phyloP scores from a whole-genome alignment of 1,140 invertebrate species.

The Dinoponera quadriceps region DNA sequence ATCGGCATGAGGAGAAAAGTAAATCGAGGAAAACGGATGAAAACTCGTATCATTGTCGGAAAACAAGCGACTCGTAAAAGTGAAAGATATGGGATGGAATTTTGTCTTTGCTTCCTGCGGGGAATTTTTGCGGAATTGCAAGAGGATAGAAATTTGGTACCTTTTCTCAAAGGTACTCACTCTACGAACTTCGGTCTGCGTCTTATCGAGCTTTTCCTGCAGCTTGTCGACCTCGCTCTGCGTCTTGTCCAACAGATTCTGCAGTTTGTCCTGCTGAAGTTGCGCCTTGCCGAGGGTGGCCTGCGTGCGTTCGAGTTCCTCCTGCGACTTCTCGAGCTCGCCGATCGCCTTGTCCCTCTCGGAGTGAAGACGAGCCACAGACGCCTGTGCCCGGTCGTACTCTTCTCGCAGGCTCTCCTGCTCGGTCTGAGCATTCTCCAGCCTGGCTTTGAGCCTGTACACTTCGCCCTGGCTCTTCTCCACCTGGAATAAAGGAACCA shows the following conservation, averaged over 20 bases:
- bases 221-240: constrained; percentile 96
- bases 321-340: constrained; percentile 95
- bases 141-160: no score
- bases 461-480: constrained; percentile 97
- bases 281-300: constrained; percentile 95
- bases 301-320: constrained; percentile 95
- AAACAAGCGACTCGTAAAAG: no score
- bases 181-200: constrained; percentile 92
- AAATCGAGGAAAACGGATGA: no score
- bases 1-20: no score
- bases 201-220: constrained; percentile 94
- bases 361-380: constrained; percentile 92
- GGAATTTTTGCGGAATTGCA: no score
- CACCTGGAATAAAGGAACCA: constrained; percentile 71
- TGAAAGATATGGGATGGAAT: no score
- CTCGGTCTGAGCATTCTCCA: constrained; percentile 97
- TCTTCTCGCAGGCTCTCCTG: constrained; percentile 96
- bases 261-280: constrained; percentile 95
- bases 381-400: constrained; percentile 92
- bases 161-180: constrained; percentile 84
- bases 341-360: constrained; percentile 94
- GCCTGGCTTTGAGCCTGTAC: constrained; percentile 95
- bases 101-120: no score
- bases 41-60: no score
- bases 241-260: constrained; percentile 94